Conservation (phyloP, 2,113 vertebrate genomes). For the Oryzias melastigma region DNA sequence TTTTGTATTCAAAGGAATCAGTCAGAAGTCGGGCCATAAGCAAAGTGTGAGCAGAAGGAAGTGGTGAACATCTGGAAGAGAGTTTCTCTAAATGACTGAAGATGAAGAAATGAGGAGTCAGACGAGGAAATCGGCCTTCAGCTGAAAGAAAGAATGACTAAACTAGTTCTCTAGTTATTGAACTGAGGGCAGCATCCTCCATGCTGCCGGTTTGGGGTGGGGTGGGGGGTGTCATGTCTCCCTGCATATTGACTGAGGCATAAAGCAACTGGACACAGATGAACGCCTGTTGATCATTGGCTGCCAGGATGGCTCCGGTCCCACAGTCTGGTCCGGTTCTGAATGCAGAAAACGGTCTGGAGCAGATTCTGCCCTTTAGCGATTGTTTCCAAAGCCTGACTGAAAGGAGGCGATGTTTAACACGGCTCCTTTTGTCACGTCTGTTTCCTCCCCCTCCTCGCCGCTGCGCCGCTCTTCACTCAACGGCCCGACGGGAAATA, state of each 20-base stretch:
- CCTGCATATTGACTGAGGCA: constrained; percentile 36
- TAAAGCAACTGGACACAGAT: constrained; percentile 35
- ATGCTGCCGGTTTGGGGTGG: no score
- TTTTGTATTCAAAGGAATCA: no score
- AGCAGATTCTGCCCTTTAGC: background rate
- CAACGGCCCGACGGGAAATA: constrained; percentile 65
- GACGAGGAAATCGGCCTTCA: background rate
- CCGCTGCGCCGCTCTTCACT: constrained; percentile 8
- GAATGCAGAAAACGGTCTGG: no score
- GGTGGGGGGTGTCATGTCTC: background rate
- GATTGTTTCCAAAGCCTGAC: constrained; percentile 19
- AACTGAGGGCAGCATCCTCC: constrained; percentile 11
- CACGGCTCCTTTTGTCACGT: no score
- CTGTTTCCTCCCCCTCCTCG: no score
- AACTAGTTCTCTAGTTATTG: constrained; percentile 5
- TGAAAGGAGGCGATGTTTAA: constrained; percentile 29
- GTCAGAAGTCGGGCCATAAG: no score
- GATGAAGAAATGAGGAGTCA: no score
- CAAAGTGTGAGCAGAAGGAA: no score
- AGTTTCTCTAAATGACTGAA: no score
- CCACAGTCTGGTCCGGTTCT: no score
- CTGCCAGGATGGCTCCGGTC: background rate
- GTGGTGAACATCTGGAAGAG: no score
- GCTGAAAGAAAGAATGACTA: background rate
- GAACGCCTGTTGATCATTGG: constrained; percentile 23